Base-by-base conservation (phyloP, 2,797 vertebrate genomes). In the Dipus sagitta region DNA sequence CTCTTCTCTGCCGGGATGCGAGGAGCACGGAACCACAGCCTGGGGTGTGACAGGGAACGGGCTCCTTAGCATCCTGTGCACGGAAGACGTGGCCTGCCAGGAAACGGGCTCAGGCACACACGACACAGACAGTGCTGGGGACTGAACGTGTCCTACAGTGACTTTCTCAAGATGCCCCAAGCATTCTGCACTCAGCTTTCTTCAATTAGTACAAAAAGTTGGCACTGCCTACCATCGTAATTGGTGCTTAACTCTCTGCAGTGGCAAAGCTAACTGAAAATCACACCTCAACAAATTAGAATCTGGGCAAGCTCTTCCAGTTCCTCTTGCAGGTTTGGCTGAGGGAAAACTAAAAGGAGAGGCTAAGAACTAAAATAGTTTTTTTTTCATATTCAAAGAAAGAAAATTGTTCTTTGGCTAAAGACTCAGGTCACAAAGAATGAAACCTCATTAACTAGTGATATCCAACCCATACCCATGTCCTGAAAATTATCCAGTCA, bases 331-430 rank as follows among this genome's bases (percentile, higher is more conserved):
- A 82, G 60, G 32, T 60, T 60, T 86, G 26, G 23, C 76, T 42
- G n/a, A 86, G 17, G 38, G 3, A 81, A 86, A 54, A 77, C 32
- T 24, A 65, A 71, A 88, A 77, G 0, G n/a, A n/a, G 26, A 58
- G 23, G 42, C 18, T 81, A 60, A 76, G 17, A 92, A 89, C 91
- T 86, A 89, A 86, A 91, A 76, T 71, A 81, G 9, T 71, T 91
- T 91, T 13, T 58, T 76, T 95, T 93, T 80, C 65, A 76, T 1
- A 5, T 28, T 34, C 62, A 81, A 87, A 6, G 23, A 38, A 38
- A 26, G 62, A 88, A 67, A 8, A n/a, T 20, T 70, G 17, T 70
- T 70, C 67, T 70, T 32, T 32, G 30, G n/a, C 30, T 70, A 15
- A n/a, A 70, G n/a, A 1, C 67, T 62, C 64, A 68, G 15, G 14